Conservation (phyloP, 2,113 vertebrate genomes). For the Pseudois nayaur region DNA sequence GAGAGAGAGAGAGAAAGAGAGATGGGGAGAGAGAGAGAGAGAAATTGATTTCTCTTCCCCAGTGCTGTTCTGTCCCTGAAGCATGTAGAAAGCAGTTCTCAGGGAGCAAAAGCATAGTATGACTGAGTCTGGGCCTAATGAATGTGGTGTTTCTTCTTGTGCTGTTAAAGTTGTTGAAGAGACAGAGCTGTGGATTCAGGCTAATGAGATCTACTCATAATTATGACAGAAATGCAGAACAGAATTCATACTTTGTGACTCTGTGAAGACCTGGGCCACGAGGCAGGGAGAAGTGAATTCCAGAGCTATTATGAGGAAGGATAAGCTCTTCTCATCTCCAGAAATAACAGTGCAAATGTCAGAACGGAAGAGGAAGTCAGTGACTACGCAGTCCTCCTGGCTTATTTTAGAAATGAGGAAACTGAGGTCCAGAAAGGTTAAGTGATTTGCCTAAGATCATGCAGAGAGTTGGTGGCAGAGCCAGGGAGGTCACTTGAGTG, state of each 20-base stretch:
- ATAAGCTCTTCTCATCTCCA: neutral
- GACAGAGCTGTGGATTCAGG: neutral
- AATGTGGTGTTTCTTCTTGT: neutral
- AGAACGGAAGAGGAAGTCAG: conserved; percentile 18
- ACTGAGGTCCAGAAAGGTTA: conserved; percentile 23
- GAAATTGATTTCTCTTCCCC: neutral
- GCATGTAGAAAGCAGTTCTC: neutral
- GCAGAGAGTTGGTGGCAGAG: neutral
- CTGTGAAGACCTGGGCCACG: neutral
- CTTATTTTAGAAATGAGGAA: conserved; percentile 61
- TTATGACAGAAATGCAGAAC: neutral
- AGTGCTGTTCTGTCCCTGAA: neutral
- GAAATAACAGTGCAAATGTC: neutral
- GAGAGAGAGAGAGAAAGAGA: neutral
- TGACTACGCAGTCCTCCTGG: neutral
- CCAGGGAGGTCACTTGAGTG: neutral
- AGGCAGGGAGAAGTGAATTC: neutral
- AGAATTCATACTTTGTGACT: neutral
- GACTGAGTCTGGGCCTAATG: neutral
- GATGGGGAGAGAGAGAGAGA: neutral
- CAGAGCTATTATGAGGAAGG: neutral
- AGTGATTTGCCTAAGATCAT: neutral
- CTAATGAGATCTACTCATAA: neutral
- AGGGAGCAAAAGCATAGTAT: neutral
- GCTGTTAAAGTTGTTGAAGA: neutral